phyloP scores from a whole-genome alignment of 1,140 invertebrate genomes.

The Himalopsyche phryganea region DNA sequence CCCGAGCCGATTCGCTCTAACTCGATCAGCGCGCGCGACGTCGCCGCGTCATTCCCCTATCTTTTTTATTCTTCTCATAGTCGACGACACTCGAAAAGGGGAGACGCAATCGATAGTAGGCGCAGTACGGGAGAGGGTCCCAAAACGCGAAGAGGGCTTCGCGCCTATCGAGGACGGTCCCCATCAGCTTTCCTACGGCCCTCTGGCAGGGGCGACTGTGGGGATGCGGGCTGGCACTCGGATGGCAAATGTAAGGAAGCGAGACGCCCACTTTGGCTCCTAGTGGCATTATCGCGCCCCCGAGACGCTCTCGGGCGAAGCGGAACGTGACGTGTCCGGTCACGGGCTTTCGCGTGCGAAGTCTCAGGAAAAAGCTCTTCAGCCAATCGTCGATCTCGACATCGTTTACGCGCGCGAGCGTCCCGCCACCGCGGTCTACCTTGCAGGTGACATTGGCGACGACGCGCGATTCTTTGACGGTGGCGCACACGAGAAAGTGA shows the following conservation, averaged over 20 bases:
- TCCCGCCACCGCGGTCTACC: conserved; percentile 61
- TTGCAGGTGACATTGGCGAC: conserved; percentile 76
- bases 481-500: conserved; percentile 75
- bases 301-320: conserved; percentile 46
- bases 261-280: conserved; percentile 72
- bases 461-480: conserved; percentile 68
- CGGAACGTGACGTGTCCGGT: conserved; percentile 70
- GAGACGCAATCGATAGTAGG: conserved; percentile 75
- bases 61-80: conserved; percentile 44
- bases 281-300: conserved; percentile 55
- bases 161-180: conserved; percentile 66
- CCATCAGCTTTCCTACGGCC: conserved; percentile 56
- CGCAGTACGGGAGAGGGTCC: conserved; percentile 79
- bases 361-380: conserved; percentile 62
- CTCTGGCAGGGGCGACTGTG: conserved; percentile 61
- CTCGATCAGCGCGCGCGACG: conserved; percentile 46
- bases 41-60: conserved; percentile 37
- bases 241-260: conserved; percentile 73
- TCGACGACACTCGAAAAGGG: conserved; percentile 61
- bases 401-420: conserved; percentile 64
- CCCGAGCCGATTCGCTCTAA: too few species aligned
- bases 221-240: conserved; percentile 60
- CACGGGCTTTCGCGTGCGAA: conserved; percentile 59
- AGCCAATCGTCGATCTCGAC: conserved; percentile 69
- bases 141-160: conserved; percentile 75